phyloP scores from a whole-genome alignment of 2,113 vertebrate genomes.

The Aphelocoma coerulescens region DNA sequence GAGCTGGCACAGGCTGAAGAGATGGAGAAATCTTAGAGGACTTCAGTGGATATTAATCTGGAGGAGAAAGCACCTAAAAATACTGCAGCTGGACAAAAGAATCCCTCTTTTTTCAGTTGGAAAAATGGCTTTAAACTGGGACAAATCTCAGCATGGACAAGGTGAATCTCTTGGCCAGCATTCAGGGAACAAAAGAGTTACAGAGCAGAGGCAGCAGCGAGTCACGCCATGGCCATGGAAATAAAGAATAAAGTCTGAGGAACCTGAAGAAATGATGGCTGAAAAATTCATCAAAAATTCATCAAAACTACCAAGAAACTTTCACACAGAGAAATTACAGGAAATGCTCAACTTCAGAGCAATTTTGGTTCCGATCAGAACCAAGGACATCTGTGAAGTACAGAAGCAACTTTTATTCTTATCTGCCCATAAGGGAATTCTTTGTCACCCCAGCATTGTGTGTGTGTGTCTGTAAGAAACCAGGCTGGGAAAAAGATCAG shows the following conservation, averaged over 20 bases:
- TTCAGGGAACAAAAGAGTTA: neutral
- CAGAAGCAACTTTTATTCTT: neutral
- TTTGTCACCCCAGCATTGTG: neutral
- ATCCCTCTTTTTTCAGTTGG: neutral
- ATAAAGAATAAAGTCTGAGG: neutral
- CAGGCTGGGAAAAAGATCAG: neutral
- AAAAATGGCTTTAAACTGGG: constrained; percentile 34
- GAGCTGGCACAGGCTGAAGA: neutral
- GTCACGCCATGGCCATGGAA: neutral
- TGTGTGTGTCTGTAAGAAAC: neutral
- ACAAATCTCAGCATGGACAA: constrained; percentile 51
- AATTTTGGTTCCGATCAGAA: neutral
- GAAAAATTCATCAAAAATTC: neutral
- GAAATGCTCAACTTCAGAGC: neutral
- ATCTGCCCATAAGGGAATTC: neutral
- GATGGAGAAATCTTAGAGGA: neutral
- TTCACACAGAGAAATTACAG: neutral
- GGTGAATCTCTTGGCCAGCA: neutral
- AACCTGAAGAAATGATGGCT: neutral
- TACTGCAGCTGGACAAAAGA: constrained; percentile 21
- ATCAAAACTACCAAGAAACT: neutral
- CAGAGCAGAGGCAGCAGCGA: neutral
- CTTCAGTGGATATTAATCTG: neutral
- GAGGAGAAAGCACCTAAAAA: constrained; percentile 35
- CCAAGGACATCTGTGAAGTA: neutral